phyloP scores from a whole-genome alignment of 2,797 vertebrate genomes.

The Rousettus madagascariensis region DNA sequence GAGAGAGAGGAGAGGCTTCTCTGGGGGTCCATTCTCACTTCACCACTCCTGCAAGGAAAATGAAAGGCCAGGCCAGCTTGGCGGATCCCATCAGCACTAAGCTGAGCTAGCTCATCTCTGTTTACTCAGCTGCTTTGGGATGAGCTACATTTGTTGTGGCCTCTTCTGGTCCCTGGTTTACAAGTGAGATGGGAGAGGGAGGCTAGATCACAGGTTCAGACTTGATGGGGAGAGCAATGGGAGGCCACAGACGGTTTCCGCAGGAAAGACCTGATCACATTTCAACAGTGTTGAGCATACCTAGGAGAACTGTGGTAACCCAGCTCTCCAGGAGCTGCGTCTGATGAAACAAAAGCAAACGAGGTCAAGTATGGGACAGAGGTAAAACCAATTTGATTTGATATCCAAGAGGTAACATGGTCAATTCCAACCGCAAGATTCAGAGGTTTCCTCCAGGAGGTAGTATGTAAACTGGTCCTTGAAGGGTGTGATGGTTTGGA shows the following conservation, averaged over 20 bases:
- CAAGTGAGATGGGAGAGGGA: background rate
- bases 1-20: background rate
- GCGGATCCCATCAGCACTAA: fast-evolving
- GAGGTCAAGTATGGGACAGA: background rate
- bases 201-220: background rate
- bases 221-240: background rate
- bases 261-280: background rate
- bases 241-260: background rate
- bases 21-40: background rate
- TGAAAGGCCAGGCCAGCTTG: background rate
- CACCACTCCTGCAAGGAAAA: background rate
- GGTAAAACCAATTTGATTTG: background rate
- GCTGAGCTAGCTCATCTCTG: background rate
- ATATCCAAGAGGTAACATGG: background rate
- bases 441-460: background rate
- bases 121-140: background rate
- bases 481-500: background rate
- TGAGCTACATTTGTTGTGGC: background rate
- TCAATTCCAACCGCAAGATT: background rate
- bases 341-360: background rate
- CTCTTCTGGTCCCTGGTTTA: background rate
- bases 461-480: background rate
- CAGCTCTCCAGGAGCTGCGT: background rate
- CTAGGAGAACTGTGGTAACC: background rate
- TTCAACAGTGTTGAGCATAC: background rate